A percentile compares a stretch with the other conserved stretches of the same genome.
These are phyloP conservation scores for Mungos mungo DNA, from an alignment of 2,113 vertebrate genomes.

Conservation along the genomic window DNA sequence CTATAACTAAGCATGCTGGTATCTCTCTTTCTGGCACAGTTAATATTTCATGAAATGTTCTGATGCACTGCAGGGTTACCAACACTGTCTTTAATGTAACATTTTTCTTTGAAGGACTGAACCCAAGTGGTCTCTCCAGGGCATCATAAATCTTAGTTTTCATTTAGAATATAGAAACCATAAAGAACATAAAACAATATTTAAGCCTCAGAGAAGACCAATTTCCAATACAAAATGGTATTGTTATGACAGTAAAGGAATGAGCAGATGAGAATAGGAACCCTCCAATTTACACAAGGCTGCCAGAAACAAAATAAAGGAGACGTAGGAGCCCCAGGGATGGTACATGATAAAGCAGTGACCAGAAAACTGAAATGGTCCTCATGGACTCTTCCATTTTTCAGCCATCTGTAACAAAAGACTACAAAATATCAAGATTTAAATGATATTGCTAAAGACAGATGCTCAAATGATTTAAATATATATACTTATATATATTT, in stretches of 20 bases:
- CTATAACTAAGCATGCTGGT: constrained; percentile 68
- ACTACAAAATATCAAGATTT: constrained; percentile 8
- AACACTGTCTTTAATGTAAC: constrained; percentile 80
- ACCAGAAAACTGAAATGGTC: constrained; percentile 74
- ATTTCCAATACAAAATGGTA: constrained; percentile 83
- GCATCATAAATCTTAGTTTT: constrained; percentile 85
- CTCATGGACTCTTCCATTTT: constrained; percentile 47
- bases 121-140: constrained; percentile 80
- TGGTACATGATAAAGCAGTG: constrained; percentile 58
- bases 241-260: constrained; percentile 84
- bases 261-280: constrained; percentile 73
- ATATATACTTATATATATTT: not conserved
- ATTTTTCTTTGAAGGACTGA: constrained; percentile 84
- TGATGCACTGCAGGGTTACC: constrained; percentile 78
- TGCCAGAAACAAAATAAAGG: constrained; percentile 71
- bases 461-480: not conserved
- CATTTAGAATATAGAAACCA: constrained; percentile 81
- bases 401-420: not conserved
- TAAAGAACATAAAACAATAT: constrained; percentile 84
- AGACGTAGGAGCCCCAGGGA: constrained; percentile 39
- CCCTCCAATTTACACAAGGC: constrained; percentile 76
- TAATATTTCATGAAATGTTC: constrained; percentile 83
- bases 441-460: constrained; percentile 63
- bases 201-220: constrained; percentile 84
- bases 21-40: constrained; percentile 70